Evolutionary conservation across 2,113 vertebrate species (phyloP), one percentile per base, ranked within the genome.

Genomic region (Garra rufa): DNA sequence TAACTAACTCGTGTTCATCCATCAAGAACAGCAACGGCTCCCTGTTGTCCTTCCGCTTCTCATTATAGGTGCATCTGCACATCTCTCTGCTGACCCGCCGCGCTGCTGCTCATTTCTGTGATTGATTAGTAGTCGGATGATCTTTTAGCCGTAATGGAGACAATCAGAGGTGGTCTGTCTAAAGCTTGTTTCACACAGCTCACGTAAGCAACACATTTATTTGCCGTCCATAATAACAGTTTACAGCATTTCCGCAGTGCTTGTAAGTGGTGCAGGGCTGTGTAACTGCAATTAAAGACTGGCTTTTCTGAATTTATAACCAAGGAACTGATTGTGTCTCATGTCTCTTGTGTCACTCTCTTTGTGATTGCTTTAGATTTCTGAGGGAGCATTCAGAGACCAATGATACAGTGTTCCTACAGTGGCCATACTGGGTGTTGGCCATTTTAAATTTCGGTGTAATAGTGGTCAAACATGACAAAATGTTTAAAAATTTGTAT

Each of bases 41-140:
- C 80, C 30, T 50, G 28, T 70, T 41, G 80, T 82, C 28, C 65
- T 55, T 70, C 65, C 3, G 65, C 65, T 82, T 82, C 79, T 70
- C 79, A 81, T 81, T 81, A 81, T 55, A 5, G 46, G 65, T 70
- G 80, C 65, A 55, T 82, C 46, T 43, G 65, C 65, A 71, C 65
- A 82, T 70, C 80, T 28, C 77, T 82, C 65, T 26, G 46, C 65
- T 69, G 80, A 82, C 80, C 80, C n/a, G 44, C 63, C 17, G 5
- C 1, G 61, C 78, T 48, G 24, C 41, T 67, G 14, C 44, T 82
- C 65, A 71, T 82, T 82, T 70, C 65, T 34, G 28, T 70, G 80
- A 82, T 82, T 70, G 80, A 82, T 82, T 70, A 41, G 65, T 70
- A 24, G 65, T 41, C 28, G 3, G 21, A 10, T 55, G 80, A 70